These are phyloP conservation scores for Hippocampus kuda DNA, from an alignment of 2,797 vertebrate genomes.

Conservation along the genomic window DNA sequence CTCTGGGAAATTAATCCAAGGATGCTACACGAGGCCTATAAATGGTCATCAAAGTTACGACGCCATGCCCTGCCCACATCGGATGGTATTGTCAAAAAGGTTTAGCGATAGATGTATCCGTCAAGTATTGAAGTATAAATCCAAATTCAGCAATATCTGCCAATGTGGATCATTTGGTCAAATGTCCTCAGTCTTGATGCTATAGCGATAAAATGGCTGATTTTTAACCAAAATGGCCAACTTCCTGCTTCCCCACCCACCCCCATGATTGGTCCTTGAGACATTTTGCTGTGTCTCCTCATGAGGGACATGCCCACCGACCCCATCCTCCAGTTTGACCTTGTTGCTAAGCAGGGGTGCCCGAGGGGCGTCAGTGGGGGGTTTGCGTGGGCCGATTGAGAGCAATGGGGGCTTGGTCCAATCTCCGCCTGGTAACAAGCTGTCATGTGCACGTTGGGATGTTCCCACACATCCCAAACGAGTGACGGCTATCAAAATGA, in stretches of 20 bases:
- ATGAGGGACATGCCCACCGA: neutral
- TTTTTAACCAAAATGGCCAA: neutral
- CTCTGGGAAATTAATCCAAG: neutral
- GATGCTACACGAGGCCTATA: neutral
- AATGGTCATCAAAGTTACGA: neutral
- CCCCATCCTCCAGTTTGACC: conserved; percentile 45
- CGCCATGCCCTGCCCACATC: neutral
- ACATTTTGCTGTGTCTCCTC: neutral
- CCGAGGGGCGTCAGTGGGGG: conserved; percentile 17
- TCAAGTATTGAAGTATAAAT: too few species aligned
- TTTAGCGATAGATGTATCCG: neutral
- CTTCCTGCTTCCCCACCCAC: neutral
- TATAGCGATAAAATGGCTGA: neutral
- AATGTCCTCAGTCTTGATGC: neutral
- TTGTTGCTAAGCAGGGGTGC: conserved; percentile 46
- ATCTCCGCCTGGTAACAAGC: conserved; percentile 56
- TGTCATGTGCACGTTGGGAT: conserved; percentile 58
- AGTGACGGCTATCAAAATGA: neutral
- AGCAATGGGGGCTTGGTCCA: conserved; percentile 33
- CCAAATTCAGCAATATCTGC: neutral
- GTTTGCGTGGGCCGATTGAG: neutral
- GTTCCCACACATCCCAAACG: conserved; percentile 34
- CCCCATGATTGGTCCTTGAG: neutral
- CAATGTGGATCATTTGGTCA: neutral
- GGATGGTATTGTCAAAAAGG: neutral